Evolutionary conservation across 1,140 invertebrate species (phyloP), one percentile per base, ranked within the genome.

Genomic region (Drosophila auraria): DNA sequence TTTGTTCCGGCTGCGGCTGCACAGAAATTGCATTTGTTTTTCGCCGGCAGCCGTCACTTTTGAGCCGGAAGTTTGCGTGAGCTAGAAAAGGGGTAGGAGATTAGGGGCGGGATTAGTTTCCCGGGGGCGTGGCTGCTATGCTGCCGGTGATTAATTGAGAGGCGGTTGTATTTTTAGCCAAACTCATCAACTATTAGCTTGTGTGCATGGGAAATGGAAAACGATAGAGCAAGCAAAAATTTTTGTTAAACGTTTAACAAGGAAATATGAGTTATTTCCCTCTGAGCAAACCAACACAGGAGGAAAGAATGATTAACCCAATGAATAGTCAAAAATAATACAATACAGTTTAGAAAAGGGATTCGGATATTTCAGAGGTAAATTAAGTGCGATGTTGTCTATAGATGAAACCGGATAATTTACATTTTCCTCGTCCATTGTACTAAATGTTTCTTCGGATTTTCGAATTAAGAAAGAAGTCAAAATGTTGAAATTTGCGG

Each of bases 21-120:
- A 61, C 47, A 45, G 23, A 70, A 77, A 80, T 63, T 77, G 80
- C 71, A 79, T 77, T 77, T 77, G 63, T 62, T 70, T 72, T 53
- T 53, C 51, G 15, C 51, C 25, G 40, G 8, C 56, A 61, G 60
- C 64, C 77, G 53, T 70, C 62, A 44, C 36, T 23, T 80, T 72
- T 64, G 61, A 66, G 40, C 72, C 79, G 71, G 77, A 82, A 80
- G 72, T 61, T 80, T 23, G 50, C 78, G 64, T 62, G 57, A 56
- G 36, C 11, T 20, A 8, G 12, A 36, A 42, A 17, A 49, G 50
- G 30, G 33, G 49, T 49, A n/a, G 9, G 14, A 14, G 33, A 47
- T 45, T 30, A 6, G 27, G 40, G 14, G 23, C n/a, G 11, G 36
- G 9, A 15, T 23, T 33, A 50, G 33, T 56, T 71, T 40, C 44